Evolutionary conservation across 2,113 vertebrate genomes (phyloP), one percentile per base, ranked within the genome.

Genomic region (Chloebia gouldiae): DNA sequence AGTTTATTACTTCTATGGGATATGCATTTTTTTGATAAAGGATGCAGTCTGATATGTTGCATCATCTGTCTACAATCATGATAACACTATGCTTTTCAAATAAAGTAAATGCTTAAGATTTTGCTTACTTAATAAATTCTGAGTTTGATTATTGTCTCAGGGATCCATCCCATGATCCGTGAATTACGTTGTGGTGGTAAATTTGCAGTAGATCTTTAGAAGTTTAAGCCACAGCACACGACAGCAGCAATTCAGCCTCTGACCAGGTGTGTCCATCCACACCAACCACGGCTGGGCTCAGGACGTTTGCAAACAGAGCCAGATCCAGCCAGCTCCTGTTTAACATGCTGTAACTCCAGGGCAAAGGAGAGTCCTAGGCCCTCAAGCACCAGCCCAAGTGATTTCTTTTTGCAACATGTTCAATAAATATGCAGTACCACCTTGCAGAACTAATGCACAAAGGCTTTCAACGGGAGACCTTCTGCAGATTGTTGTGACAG

Each of bases 151-250:
- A 53, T 33, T 40, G 10, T 42, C 14, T n/a, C 57, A 37, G 35
- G 56, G 50, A 65, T 39, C 30, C 24, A 65, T 39, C 30, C 24
- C 25, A 47, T 24, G 57, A 73, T 25, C 71, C 60, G 6, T 65
- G n/a, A 54, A 28, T 56, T 49, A 9, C 6, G 13, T 21, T 0
- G 0, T 54, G 59, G 15, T 40, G 18, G 11, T 21, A 31, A 90
- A 77, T 23, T 9, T 61, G 40, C 31, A 51, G 60, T 16, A 71
- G 15, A 27, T 35, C 27, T 81, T 77, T 13, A 81, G 22, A 75
- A 4, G 19, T 39, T 70, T 49, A 73, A 82, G 45, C 16, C 30
- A 11, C 1, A 59, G 19, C 20, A 51, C 1, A 1, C 4, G 19
- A n/a, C 23, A 44, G 45, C 25, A 64, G 9, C 42, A 56, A 33